Conservation (phyloP, 2,113 vertebrate genomes). For the Beaufortia kweichowensis region DNA sequence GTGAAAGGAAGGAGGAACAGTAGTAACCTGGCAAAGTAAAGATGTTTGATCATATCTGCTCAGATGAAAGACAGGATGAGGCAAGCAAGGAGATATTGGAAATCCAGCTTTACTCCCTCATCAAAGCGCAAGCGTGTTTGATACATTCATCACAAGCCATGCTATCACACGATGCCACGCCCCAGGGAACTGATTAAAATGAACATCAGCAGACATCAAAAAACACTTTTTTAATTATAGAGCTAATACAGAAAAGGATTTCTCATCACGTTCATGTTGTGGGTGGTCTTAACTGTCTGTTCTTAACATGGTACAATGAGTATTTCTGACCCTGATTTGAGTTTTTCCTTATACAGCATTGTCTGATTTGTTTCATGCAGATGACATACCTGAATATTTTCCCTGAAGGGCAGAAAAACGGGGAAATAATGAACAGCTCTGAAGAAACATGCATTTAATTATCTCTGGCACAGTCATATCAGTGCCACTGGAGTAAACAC, state of each 20-base stretch:
- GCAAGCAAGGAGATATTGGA: constrained; percentile 8
- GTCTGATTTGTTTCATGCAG: background rate
- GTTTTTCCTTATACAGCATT: background rate
- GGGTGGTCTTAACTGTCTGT: background rate
- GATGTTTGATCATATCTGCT: constrained; percentile 44
- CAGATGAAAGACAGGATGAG: constrained; percentile 6
- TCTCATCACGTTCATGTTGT: background rate
- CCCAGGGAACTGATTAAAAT: constrained; percentile 10
- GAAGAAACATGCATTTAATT: constrained; percentile 36
- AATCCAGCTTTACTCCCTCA: constrained; percentile 18
- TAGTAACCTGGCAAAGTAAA: constrained; percentile 14
- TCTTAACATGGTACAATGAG: background rate
- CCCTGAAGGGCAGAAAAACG: background rate
- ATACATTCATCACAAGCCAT: background rate
- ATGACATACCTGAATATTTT: constrained; percentile 10
- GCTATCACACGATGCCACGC: background rate
- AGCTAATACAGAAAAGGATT: constrained; percentile 14
- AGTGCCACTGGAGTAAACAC: constrained; percentile 1
- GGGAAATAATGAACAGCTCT: constrained; percentile 10
- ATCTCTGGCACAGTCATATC: constrained; percentile 22
- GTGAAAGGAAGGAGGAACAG: constrained; percentile 26
- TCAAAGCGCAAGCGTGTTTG: constrained; percentile 49
- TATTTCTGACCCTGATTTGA: background rate
- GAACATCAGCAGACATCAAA: constrained; percentile 18
- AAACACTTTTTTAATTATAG: constrained; percentile 9